Base-by-base conservation (phyloP, 2,888 invertebrate species). In the Meiosimyza platycephala region DNA sequence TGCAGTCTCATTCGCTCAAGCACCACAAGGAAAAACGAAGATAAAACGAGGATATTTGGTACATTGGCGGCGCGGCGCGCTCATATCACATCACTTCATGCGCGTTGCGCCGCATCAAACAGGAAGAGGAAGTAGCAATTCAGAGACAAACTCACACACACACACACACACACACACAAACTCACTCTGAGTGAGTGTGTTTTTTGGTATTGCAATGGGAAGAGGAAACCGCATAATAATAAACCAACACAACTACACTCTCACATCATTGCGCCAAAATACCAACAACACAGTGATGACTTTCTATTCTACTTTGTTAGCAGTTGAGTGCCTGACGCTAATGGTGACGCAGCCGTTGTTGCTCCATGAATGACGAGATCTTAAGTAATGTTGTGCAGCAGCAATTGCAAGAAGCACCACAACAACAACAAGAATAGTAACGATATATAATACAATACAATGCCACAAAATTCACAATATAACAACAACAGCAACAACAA, bases 201-300 rank as follows among this genome's bases (percentile, higher is more conserved):
- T 1, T 12, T 12, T 28, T 15, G 11, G 28, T 63, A 22, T 50
- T 50, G 16, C 13, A 15, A 40, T 13, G 28, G 54, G 54, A 65
- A 64, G 33, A 65, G 65, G 65, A 65, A 65, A 65, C 65, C 65
- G 52, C 54, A 65, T 54, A 65, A 65, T 65, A 65, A 40, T 40
- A 40, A 40, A 40, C 40, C 40, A 40, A 40, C 40, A 40, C 40
- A 40, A 40, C 40, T 40, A 9, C 40, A 40, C 40, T 40, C 0
- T 40, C 0, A 40, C 40, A 9, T 6, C 40, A 40, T 40, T 40
- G 40, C 40, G 40, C 40, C 40, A 40, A 40, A 40, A 6, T 5
- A 40, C 40, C 40, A 65, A 65, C 11, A 51, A 65, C 65, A 51
- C 54, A 13, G 52, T 40, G 65, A 65, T 65, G 65, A 65, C 65